Conservation (phyloP, 2,888 invertebrate species). For the Athripsodes cinereus region DNA sequence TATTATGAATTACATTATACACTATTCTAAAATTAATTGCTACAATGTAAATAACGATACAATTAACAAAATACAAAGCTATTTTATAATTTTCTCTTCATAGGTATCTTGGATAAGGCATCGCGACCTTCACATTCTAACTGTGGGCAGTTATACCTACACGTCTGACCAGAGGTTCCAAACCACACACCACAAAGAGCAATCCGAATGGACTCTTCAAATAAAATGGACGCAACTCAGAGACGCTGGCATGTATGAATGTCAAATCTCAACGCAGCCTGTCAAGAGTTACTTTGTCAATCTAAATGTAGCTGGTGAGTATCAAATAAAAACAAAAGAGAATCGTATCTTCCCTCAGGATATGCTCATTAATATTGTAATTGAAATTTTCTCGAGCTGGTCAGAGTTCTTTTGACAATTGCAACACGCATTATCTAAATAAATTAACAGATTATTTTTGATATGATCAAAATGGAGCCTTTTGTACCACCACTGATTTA, state of each 20-base stretch:
- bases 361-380: too few species aligned
- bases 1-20: too few species aligned
- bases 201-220: conserved; percentile 73
- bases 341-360: too few species aligned
- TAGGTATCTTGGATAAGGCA: conserved; percentile 91
- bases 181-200: conserved; percentile 73
- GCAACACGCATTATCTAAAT: too few species aligned
- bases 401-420: too few species aligned
- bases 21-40: too few species aligned
- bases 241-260: conserved; percentile 87
- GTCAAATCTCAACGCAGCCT: conserved; percentile 90
- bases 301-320: conserved; percentile 86
- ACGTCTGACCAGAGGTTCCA: conserved; percentile 88
- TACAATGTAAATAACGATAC: too few species aligned
- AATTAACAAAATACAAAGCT: neutral
- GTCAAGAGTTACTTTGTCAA: conserved; percentile 82
- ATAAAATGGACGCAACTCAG: conserved; percentile 89
- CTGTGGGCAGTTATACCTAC: conserved; percentile 84
- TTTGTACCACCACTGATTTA: too few species aligned
- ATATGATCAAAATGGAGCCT: too few species aligned
- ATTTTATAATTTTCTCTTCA: neutral
- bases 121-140: conserved; percentile 84
- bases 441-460: too few species aligned
- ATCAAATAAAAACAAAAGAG: too few species aligned
- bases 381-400: too few species aligned